These are phyloP conservation scores for Sinocyclocheilus rhinocerous DNA, from an alignment of 2,113 vertebrate species.

Conservation along the genomic window DNA sequence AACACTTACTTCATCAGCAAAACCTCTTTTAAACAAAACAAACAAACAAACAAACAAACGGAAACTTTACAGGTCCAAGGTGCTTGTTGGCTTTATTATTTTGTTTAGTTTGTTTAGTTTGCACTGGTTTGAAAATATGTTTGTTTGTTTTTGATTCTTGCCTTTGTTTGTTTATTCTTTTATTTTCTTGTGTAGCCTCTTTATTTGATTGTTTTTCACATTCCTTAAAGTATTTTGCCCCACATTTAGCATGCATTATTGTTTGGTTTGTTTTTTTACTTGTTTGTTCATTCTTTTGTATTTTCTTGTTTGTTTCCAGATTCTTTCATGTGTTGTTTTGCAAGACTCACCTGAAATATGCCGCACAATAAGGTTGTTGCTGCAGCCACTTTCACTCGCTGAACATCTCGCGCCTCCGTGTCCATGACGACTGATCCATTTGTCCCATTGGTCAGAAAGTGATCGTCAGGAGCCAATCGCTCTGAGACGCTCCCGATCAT, in stretches of 20 bases:
- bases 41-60: no score
- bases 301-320: neutral
- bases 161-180: neutral
- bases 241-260: neutral
- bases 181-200: neutral
- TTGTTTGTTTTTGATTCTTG: neutral
- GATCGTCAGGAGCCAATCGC: conserved; percentile 73
- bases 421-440: conserved; percentile 63
- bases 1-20: neutral
- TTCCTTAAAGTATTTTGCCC: neutral
- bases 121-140: neutral
- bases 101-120: neutral
- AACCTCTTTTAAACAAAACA: neutral
- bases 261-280: neutral
- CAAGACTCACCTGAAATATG: conserved; percentile 83
- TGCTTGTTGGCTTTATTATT: neutral
- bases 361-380: conserved; percentile 81
- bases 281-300: neutral
- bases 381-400: conserved; percentile 81
- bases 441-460: conserved; percentile 73
- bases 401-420: conserved; percentile 54
- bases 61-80: neutral
- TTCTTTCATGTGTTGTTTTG: neutral
- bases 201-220: neutral
- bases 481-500: conserved; percentile 90